Percentiles rank a stretch among this genome's conserved stretches.
These are phyloP conservation scores for Gari tellinella DNA, from an alignment of 2,888 invertebrate species.

Conservation along the genomic window DNA sequence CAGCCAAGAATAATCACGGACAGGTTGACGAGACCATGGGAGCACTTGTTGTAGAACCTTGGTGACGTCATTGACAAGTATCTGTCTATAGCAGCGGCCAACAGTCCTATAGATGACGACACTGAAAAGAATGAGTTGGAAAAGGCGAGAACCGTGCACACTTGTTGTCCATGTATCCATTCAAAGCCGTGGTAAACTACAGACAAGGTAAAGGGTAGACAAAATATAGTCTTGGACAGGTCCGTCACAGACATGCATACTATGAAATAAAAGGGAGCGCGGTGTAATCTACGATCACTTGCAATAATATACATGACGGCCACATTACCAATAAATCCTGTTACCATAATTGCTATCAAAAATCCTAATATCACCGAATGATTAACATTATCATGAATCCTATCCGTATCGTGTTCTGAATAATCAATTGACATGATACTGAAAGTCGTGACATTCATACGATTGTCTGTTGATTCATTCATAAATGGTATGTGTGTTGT, in stretches of 20 bases:
- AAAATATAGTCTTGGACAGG: slow-evolving; percentile 76
- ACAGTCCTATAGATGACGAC: slow-evolving; percentile 72
- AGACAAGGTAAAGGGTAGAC: slow-evolving; percentile 78
- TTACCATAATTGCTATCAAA: slow-evolving; percentile 63
- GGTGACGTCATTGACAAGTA: slow-evolving; percentile 74
- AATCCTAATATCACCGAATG: slow-evolving; percentile 40
- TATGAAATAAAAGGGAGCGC: slow-evolving; percentile 80
- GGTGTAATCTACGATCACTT: slow-evolving; percentile 71
- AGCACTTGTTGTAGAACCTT: slow-evolving; percentile 73
- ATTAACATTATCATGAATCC: slow-evolving; percentile 8
- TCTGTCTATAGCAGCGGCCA: slow-evolving; percentile 77
- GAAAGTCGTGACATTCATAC: no score
- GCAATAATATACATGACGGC: slow-evolving; percentile 67
- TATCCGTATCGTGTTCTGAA: neutral
- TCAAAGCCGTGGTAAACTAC: slow-evolving; percentile 74
- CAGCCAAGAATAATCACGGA: slow-evolving; percentile 73
- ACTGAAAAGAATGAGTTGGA: slow-evolving; percentile 79
- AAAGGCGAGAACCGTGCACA: slow-evolving; percentile 79
- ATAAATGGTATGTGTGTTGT: no score
- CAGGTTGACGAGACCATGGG: slow-evolving; percentile 72
- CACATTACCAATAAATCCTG: slow-evolving; percentile 70
- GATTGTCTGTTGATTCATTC: no score
- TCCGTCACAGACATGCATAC: slow-evolving; percentile 78
- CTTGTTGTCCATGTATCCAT: slow-evolving; percentile 76
- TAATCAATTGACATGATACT: no score